Base-by-base conservation (phyloP, 2,888 invertebrate genomes). In the Platynereis dumerilii region DNA sequence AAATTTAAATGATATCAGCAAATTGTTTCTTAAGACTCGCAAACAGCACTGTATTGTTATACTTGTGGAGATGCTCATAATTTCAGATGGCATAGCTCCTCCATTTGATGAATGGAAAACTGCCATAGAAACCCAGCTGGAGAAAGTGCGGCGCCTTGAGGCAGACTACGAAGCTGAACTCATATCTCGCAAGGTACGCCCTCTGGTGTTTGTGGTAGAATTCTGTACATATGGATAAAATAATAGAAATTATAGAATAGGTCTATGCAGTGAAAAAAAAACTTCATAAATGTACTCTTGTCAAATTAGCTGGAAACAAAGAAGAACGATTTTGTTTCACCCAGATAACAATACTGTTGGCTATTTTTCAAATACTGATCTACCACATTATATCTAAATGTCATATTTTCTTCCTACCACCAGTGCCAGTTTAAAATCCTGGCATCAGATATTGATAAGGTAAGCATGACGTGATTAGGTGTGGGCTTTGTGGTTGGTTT, bases 41-140 rank as follows among this genome's bases (percentile, higher is more conserved):
- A n/a, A n/a, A n/a, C n/a, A n/a, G n/a, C n/a, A n/a, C n/a, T n/a
- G n/a, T n/a, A n/a, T n/a, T n/a, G n/a, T n/a, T n/a, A n/a, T n/a
- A n/a, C n/a, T n/a, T n/a, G n/a, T n/a, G n/a, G n/a, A n/a, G n/a
- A n/a, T n/a, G n/a, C n/a, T n/a, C n/a, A n/a, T n/a, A 1, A 1
- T 29, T 56, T 27, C 63, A 70, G 71, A 66, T 45, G 69, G 69
- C 3, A 48, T 71, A 20, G 44, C 55, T 2, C 60, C 68, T 2
- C 71, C 71, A 12, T 64, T 68, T n/a, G 69, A 67, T 26, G 71
- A 71, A 39, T 71, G 71, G 71, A 58, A 69, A 62, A 66, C 60
- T 28, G 60, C 66, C 10, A 60, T 71, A 34, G 52, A 69, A 56
- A 62, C 58, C 1, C 66, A 67, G 29, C 29, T 64, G 24, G 57